Conservation (phyloP, 2,113 vertebrate genomes). For the Haemorhous mexicanus region DNA sequence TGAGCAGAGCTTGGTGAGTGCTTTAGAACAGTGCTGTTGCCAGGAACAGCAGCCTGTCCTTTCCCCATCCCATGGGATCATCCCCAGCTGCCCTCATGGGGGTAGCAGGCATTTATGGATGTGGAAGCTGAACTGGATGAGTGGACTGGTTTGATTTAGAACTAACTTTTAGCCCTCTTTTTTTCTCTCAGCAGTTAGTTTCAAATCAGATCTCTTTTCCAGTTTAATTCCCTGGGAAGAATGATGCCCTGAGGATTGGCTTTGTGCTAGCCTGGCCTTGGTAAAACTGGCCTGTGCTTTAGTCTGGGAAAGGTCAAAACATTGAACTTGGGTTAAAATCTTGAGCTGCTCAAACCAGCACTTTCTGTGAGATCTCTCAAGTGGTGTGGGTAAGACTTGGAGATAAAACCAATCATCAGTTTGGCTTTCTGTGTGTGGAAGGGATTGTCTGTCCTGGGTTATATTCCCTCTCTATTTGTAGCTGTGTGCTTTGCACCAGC, state of each 20-base stretch:
- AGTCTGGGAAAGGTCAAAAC: background rate
- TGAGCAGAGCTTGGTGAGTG: fast-evolving
- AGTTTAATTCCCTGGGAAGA: background rate
- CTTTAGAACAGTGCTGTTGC: background rate
- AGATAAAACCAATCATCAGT: background rate
- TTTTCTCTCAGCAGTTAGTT: background rate
- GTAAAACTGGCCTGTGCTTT: background rate
- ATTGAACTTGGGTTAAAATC: background rate
- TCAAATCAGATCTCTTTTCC: background rate
- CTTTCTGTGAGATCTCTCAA: background rate
- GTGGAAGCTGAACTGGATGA: background rate
- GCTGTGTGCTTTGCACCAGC: background rate
- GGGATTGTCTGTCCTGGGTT: background rate
- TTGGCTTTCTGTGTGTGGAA: background rate
- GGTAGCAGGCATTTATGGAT: background rate
- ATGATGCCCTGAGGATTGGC: background rate
- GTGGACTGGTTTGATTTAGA: background rate
- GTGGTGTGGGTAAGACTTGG: background rate
- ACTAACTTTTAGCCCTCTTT: background rate
- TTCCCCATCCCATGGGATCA: background rate
- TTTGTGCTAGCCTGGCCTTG: background rate
- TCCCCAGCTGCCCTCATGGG: fast-evolving
- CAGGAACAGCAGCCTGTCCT: background rate
- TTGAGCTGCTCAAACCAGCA: background rate
- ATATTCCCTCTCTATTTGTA: fast-evolving